phyloP scores from a whole-genome alignment of 2,888 invertebrate genomes.

The Tethea ocularis region DNA sequence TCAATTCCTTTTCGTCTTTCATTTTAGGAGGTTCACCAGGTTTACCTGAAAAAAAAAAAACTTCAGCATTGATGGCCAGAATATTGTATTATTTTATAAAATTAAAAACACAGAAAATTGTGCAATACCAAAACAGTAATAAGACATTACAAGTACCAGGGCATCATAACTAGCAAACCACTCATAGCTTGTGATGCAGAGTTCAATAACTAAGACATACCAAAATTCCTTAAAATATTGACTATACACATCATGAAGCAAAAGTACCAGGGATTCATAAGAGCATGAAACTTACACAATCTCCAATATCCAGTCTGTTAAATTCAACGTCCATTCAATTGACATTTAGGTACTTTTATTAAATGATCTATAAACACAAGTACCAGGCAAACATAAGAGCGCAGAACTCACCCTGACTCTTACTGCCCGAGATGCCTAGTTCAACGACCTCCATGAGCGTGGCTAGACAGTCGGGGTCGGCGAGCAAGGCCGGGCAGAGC shows the following conservation, averaged over 20 bases:
- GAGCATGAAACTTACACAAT: too few relatives aligned
- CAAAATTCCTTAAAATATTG: too few relatives aligned
- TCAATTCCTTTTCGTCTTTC: conserved; percentile 97
- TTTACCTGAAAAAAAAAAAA: conserved; percentile 78
- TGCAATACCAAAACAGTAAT: neutral
- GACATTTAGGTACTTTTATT: too few relatives aligned
- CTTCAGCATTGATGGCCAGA: neutral
- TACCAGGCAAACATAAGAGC: neutral
- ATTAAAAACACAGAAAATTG: too few relatives aligned
- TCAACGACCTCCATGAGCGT: conserved; percentile 98
- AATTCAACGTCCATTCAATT: too few relatives aligned
- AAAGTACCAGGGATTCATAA: too few relatives aligned
- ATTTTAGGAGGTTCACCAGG: conserved; percentile 94
- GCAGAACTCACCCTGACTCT: conserved; percentile 85
- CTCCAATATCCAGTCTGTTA: too few relatives aligned
- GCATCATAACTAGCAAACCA: neutral
- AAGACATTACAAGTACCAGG: neutral
- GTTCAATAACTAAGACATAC: too few relatives aligned
- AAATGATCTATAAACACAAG: neutral
- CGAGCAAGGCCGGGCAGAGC: conserved; percentile 95
- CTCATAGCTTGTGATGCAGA: neutral
- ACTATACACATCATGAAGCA: too few relatives aligned
- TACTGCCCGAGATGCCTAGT: conserved; percentile 97
- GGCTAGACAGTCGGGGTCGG: conserved; percentile 95
- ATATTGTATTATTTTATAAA: too few relatives aligned